phyloP scores from a whole-genome alignment of 2,888 invertebrate genomes.

The Sabellastarte sp. region DNA sequence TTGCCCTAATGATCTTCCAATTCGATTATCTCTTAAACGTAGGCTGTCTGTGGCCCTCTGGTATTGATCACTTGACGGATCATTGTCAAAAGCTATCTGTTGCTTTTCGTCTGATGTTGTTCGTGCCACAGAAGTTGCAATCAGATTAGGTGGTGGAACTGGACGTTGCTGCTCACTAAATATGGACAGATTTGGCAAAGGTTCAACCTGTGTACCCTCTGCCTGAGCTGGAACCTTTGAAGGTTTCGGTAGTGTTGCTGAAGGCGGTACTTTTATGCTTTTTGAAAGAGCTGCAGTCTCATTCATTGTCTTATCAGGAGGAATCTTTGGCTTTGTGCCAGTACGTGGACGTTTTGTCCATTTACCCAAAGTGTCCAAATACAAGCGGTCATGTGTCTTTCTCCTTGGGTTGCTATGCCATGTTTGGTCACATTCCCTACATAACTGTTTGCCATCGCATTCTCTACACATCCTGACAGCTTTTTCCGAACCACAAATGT shows the following conservation, averaged over 20 bases:
- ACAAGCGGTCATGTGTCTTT: background rate
- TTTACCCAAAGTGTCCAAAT: too few species aligned
- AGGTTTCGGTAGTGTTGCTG: background rate
- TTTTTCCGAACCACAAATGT: background rate
- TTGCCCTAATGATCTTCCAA: background rate
- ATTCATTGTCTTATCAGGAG: too few species aligned
- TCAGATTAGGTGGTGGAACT: too few species aligned
- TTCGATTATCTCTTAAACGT: background rate
- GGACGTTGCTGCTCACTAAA: background rate
- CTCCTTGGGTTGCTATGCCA: background rate
- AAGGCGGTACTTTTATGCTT: too few species aligned
- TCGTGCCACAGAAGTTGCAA: too few species aligned
- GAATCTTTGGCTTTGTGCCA: background rate
- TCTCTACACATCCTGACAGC: background rate
- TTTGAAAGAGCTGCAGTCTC: too few species aligned
- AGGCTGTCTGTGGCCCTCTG: background rate
- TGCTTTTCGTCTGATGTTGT: too few species aligned
- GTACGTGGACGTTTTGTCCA: background rate
- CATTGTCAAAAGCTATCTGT: too few species aligned
- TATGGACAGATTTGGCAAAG: too few species aligned
- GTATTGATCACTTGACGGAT: background rate
- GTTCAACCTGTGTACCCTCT: background rate
- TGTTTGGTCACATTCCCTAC: background rate
- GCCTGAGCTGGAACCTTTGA: background rate
- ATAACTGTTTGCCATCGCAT: background rate